Evolutionary conservation across 2,113 vertebrate genomes (phyloP), one percentile per base, ranked within the genome.

Genomic region (Hiodon alosoides): DNA sequence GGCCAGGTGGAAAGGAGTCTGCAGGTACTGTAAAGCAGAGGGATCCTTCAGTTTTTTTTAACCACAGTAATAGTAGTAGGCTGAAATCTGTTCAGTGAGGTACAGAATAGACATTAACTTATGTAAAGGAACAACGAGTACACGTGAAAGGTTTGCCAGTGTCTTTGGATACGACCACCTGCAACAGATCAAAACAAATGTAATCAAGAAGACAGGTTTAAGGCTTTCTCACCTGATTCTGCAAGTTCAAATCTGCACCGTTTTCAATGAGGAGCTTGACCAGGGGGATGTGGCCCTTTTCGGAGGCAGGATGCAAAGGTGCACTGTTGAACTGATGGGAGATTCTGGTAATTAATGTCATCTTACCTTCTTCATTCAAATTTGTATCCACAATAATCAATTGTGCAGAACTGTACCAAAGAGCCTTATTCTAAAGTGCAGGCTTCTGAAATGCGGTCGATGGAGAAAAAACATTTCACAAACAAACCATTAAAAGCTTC

Each of bases 1-100:
- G n/a, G 94, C 93, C 80, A 95, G 85, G 82, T 95, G 94, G 73
- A 96, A 90, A 71, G 93, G 85, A 11, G 93, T 85, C 73, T 91
- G 90, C 70, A 89, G 87, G 67, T 92, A 79, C 95, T 98, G 83
- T 76, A 84, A 78, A 80, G 17, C 48, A 80, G 84, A 86, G 86
- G 72, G 3, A 82, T 80, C 16, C 9, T 65, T 57, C 11, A 59
- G 9, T 71, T 71, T 58, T 13, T 4, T 9, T 48, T 60, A 3
- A 71, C 6, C 31, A 31, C 31, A 31, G 31, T 31, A 31, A 31
- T 31, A 31, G 31, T 31, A 31, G 31, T 31, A 31, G 31, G 31
- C 31, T 31, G 31, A 31, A 31, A 31, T 31, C 31, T 31, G 31
- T 31, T 31, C 31, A 31, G 31, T 31, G 31, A 31, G 31, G 31